Evolutionary conservation across 2,888 invertebrate species (phyloP), one percentile per base, ranked within the genome.

Genomic region (Rhimphoctona megacephalus): DNA sequence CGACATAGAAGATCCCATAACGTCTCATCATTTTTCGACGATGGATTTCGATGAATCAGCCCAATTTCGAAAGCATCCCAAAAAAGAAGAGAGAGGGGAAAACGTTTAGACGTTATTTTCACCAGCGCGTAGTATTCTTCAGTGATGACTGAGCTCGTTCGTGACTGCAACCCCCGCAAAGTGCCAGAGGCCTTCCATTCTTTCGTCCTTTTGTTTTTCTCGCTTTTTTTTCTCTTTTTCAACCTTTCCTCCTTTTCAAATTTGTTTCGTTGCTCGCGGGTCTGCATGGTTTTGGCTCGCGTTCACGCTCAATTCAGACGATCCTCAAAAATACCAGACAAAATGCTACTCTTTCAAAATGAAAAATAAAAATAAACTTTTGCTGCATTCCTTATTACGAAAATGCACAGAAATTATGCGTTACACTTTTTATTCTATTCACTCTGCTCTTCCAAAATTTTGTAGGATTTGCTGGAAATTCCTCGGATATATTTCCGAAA

Each of bases 11-110:
- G 5, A 19, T 57, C 46, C 64, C 49, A 46, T 77, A 33, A 49
- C 19, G 46, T 66, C 5, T 4, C 70, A 43, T 69, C 57, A 52
- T 25, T 25, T 61, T 61, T 54, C 57, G 36, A 74, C 80, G 36
- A 86, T 89, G 88, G 85, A 90, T 90, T 90, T 89, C 90, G 89
- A 90, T 90, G 90, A 91, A 91, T 90, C 89, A 88, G 88, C 77
- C 88, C 88, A 90, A 90, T 90, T 90, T 90, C 69, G 54, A 78
- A 86, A 83, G 90, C 84, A 89, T 90, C 81, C 87, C 73, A 52
- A 76, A 61, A 61, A 61, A 30, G 30, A 30, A 30, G 6, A 6
- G 49, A 22, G 61, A n/a, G 52, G 11, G 17, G 64, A 52, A 83
- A 84, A 82, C 89, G 87, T 88, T 90, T 90, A 86, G 81, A 64